Conservation (phyloP, 2,113 vertebrate species). For the human (Homo sapiens) region GRCh38 chr3:63594001-63594500, state of each 20-base stretch:
- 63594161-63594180: not conserved
- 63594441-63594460: not conserved
- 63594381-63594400: not conserved
- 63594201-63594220: not conserved
- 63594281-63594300: not conserved
- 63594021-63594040: not conserved
- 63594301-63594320: not conserved
- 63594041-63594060: not conserved
- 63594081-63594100: not conserved
- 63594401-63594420: not conserved
- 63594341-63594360: not conserved
- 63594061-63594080: not conserved
- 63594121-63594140: not conserved
- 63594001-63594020: not conserved
- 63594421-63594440: not conserved
- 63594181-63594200: not conserved
- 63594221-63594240: not conserved
- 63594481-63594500: not conserved
- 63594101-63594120: not conserved
- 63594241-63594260: not conserved
- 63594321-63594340: not conserved
- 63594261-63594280: not conserved
- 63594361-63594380: not conserved
- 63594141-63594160: not conserved
- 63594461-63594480: slow-evolving; percentile 27